Percentiles rank a stretch among this genome's conserved stretches.
phyloP scores from a whole-genome alignment of 2,888 invertebrate genomes.

The Rhopalosiphum nymphaeae region DNA sequence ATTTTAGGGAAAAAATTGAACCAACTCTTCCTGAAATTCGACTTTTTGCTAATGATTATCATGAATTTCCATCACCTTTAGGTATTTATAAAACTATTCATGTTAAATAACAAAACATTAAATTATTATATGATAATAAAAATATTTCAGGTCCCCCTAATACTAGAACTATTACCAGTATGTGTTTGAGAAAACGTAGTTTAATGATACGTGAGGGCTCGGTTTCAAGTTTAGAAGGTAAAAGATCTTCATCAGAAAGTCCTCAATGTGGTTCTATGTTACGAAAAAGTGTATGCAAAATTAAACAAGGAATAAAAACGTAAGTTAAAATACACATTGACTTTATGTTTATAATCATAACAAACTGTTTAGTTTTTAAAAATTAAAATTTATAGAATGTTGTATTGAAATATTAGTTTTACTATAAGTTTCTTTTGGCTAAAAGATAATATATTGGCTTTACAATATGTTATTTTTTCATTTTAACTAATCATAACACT shows the following conservation, averaged over 20 bases:
- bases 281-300: slow-evolving; percentile 86
- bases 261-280: slow-evolving; percentile 73
- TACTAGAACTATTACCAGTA: slow-evolving; percentile 58
- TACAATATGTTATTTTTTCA: neutral
- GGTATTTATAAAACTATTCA: neutral
- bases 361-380: neutral
- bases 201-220: slow-evolving; percentile 63
- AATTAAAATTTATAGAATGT: neutral
- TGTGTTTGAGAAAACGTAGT: slow-evolving; percentile 63
- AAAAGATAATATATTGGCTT: neutral
- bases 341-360: neutral
- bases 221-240: slow-evolving; percentile 61
- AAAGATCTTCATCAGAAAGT: slow-evolving; percentile 58
- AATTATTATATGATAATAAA: neutral
- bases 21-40: slow-evolving; percentile 89
- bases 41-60: slow-evolving; percentile 87
- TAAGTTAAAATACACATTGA: slow-evolving; percentile 68
- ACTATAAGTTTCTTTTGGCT: neutral
- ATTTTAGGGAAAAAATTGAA: slow-evolving; percentile 94
- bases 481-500: neutral
- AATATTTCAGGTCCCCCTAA: slow-evolving; percentile 41
- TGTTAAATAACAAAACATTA: neutral
- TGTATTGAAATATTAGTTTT: neutral
- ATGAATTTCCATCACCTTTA: slow-evolving; percentile 74
- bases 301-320: slow-evolving; percentile 90